phyloP scores from a whole-genome alignment of 2,888 invertebrate species.

The Mythimna albipuncta region DNA sequence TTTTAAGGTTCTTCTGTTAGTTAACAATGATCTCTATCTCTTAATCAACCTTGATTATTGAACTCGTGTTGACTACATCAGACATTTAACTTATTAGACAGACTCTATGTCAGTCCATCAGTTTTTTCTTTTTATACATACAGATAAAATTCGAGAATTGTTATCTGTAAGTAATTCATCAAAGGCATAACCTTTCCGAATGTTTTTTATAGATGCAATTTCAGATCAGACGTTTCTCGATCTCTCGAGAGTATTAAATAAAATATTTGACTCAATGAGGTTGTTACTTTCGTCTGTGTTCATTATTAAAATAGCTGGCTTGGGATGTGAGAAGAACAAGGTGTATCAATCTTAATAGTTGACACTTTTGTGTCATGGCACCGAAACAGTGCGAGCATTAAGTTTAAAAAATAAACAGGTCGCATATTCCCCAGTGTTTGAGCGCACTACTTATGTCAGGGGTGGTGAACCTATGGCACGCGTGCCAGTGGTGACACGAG shows the following conservation, averaged over 20 bases:
- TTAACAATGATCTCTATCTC: too few relatives aligned
- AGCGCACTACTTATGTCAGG: constrained; percentile 43
- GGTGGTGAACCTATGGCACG: too few relatives aligned
- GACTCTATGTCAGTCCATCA: too few relatives aligned
- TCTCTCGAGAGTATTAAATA: constrained; percentile 25
- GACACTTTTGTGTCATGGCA: constrained; percentile 15
- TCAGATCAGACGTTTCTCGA: constrained; percentile 14
- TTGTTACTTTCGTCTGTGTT: constrained; percentile 26
- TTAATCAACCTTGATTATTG: too few relatives aligned
- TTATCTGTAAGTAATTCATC: constrained; percentile 33
- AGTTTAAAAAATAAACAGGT: constrained; percentile 52
- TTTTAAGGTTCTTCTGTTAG: too few relatives aligned
- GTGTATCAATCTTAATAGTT: constrained; percentile 18
- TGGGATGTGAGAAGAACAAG: constrained; percentile 13
- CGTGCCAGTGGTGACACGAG: too few relatives aligned
- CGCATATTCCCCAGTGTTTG: constrained; percentile 20
- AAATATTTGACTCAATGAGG: constrained; percentile 33
- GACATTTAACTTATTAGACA: too few relatives aligned
- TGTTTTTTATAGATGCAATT: constrained; percentile 28
- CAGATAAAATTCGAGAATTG: constrained; percentile 2
- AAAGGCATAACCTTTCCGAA: constrained; percentile 12
- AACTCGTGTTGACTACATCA: too few relatives aligned
- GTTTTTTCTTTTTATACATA: background rate
- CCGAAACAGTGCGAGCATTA: constrained; percentile 14
- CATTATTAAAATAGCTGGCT: constrained; percentile 35